phyloP scores from a whole-genome alignment of 2,113 vertebrate species.

The Pyrgilauda ruficollis region DNA sequence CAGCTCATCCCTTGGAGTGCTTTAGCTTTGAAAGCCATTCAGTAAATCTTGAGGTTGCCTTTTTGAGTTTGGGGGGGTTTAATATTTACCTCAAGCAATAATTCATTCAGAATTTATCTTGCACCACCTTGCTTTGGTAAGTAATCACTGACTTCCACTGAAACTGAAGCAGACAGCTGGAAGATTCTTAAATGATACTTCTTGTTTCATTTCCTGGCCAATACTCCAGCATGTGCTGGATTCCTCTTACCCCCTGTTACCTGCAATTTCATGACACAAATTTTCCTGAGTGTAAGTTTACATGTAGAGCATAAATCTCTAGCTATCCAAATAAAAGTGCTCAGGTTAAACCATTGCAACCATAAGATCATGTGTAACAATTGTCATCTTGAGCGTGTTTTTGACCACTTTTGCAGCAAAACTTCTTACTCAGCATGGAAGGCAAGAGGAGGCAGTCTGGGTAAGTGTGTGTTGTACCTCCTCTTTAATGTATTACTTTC shows the following conservation, averaged over 20 bases:
- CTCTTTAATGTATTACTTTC: background rate
- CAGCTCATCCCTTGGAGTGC: background rate
- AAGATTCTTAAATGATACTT: background rate
- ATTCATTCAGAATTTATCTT: background rate
- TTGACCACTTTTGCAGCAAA: background rate
- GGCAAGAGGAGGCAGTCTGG: background rate
- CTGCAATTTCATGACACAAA: background rate
- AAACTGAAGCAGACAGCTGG: background rate
- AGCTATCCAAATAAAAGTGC: background rate
- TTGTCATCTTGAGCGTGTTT: background rate
- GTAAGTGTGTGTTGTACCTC: background rate
- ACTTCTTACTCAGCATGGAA: background rate
- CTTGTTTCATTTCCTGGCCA: background rate
- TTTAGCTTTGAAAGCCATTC: background rate
- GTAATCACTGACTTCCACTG: background rate
- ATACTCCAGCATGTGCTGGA: accelerated
- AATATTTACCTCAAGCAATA: background rate
- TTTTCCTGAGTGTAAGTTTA: background rate
- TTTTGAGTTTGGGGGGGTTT: background rate
- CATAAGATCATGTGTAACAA: background rate
- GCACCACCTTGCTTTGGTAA: background rate
- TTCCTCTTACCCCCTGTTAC: background rate
- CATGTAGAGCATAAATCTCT: background rate
- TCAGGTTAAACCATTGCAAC: background rate
- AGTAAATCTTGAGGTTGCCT: background rate